A percentile compares a stretch with the other conserved stretches of the same genome.
These are phyloP conservation scores for Sinocyclocheilus anophthalmus DNA, from an alignment of 2,113 vertebrate species.

Conservation along the genomic window DNA sequence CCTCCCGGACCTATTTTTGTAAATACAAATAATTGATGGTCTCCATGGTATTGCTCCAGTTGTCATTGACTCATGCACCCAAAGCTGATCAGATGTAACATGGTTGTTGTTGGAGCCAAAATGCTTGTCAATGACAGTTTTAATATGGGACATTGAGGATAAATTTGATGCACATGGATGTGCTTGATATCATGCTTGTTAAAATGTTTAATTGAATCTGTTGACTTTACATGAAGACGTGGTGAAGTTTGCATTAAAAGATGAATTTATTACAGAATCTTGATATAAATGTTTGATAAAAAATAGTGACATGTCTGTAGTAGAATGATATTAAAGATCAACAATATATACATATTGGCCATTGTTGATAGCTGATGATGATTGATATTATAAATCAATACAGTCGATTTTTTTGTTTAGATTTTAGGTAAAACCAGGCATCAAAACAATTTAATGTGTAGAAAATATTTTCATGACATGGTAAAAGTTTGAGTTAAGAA, in stretches of 20 bases:
- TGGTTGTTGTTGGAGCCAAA: neutral
- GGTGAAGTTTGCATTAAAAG: constrained; percentile 34
- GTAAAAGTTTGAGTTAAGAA: neutral
- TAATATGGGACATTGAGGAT: neutral
- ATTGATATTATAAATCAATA: neutral
- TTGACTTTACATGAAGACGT: neutral
- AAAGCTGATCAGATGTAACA: neutral
- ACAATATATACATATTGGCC: neutral
- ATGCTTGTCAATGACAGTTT: neutral
- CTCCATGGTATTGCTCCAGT: neutral
- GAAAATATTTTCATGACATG: no score
- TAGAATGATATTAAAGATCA: neutral
- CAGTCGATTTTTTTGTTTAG: no score
- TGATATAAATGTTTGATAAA: neutral
- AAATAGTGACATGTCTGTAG: neutral
- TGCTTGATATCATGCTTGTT: constrained; percentile 12
- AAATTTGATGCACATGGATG: neutral
- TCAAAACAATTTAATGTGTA: neutral
- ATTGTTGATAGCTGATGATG: neutral
- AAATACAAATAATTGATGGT: constrained; percentile 21
- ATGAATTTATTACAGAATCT: neutral
- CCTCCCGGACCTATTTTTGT: constrained; percentile 42
- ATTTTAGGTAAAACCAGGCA: neutral
- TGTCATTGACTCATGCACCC: neutral
- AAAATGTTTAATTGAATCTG: constrained; percentile 13